phyloP scores from a whole-genome alignment of 2,113 vertebrate species.

The Notothenia coriiceps region DNA sequence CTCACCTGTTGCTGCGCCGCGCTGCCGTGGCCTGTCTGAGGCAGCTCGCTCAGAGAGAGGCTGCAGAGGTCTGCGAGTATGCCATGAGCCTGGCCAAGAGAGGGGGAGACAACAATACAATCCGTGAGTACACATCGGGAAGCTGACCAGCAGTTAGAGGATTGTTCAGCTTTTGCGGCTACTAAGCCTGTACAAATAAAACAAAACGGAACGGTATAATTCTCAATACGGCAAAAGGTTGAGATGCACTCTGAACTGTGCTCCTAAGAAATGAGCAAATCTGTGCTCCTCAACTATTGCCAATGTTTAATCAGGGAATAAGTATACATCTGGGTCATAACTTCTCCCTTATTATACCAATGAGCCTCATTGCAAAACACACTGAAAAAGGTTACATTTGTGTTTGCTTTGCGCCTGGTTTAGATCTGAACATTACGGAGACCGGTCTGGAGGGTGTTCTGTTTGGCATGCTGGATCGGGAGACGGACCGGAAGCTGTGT shows the following conservation, averaged over 20 bases:
- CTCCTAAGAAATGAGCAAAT: too few species aligned
- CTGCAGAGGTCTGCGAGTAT: constrained; percentile 96
- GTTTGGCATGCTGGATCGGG: constrained; percentile 97
- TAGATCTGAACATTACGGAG: constrained; percentile 95
- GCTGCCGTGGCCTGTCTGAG: constrained; percentile 96
- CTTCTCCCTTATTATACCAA: too few species aligned
- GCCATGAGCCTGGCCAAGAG: constrained; percentile 96
- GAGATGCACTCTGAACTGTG: too few species aligned
- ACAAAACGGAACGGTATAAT: too few species aligned
- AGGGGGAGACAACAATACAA: constrained; percentile 86
- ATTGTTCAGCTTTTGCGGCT: too few species aligned
- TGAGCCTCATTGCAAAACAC: too few species aligned
- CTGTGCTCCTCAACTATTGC: too few species aligned
- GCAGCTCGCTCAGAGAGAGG: constrained; percentile 96
- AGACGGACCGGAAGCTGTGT: constrained; percentile 96
- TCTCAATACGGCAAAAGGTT: too few species aligned
- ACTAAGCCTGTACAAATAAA: too few species aligned
- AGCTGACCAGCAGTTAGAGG: background rate
- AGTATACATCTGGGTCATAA: too few species aligned
- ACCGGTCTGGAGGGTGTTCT: constrained; percentile 96
- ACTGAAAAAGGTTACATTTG: background rate
- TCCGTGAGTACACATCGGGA: constrained; percentile 86
- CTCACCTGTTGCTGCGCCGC: constrained; percentile 93
- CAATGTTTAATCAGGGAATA: too few species aligned
- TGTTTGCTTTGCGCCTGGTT: constrained; percentile 9